These are phyloP conservation scores for Thinocorus orbignyianus DNA, from an alignment of 2,113 vertebrate genomes.

Conservation along the genomic window DNA sequence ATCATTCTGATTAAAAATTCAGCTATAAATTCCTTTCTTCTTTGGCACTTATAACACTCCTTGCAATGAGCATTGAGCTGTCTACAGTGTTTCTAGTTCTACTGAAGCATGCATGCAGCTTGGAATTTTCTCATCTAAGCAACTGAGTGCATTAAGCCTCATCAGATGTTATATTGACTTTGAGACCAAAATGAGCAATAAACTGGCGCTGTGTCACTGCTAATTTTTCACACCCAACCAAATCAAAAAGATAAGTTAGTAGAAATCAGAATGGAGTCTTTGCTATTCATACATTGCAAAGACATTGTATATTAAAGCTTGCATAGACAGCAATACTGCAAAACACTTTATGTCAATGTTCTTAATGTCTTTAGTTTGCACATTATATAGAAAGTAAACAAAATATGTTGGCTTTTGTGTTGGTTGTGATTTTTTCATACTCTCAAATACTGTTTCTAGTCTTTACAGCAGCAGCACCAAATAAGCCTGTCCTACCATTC, in stretches of 20 bases:
- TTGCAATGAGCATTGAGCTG: background rate
- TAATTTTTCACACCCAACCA: background rate
- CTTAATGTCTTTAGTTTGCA: background rate
- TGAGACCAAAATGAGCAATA: background rate
- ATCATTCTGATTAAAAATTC: background rate
- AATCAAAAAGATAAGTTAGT: background rate
- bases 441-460: background rate
- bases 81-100: background rate
- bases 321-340: background rate
- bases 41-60: background rate
- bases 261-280: background rate
- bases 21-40: background rate
- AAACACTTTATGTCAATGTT: background rate
- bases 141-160: background rate
- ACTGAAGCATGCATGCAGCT: background rate
- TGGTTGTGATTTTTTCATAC: background rate
- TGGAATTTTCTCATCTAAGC: background rate
- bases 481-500: background rate
- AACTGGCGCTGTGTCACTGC: background rate
- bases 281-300: background rate
- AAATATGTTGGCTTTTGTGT: background rate
- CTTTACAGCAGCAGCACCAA: background rate
- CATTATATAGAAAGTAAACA: background rate
- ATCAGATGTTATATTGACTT: background rate
- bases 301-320: background rate